Percentiles rank a stretch among this genome's conserved stretches.
Conservation (phyloP, 1,140 invertebrate species). For the Lethrus apterus region DNA sequence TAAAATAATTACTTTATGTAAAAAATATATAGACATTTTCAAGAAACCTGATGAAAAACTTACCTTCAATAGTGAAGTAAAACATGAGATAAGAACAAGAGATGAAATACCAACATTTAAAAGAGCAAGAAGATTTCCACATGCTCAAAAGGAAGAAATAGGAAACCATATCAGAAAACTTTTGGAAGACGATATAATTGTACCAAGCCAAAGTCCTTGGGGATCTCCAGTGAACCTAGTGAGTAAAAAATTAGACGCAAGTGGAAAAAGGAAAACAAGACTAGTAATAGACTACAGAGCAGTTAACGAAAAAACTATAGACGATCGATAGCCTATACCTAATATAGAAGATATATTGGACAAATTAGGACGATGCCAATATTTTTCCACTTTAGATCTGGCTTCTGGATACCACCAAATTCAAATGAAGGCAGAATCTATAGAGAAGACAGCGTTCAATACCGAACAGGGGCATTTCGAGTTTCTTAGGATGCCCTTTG, state of each 20-base stretch:
- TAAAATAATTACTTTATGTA: no score
- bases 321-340: conserved; percentile 45
- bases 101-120: conserved; percentile 5
- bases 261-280: conserved; percentile 32
- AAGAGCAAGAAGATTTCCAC: background rate
- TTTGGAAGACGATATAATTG: background rate
- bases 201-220: conserved; percentile 7
- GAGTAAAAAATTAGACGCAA: conserved; percentile 15
- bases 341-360: conserved; percentile 29
- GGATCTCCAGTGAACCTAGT: conserved; percentile 10
- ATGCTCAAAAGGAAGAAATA: background rate
- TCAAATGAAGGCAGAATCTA: background rate
- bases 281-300: conserved; percentile 35
- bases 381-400: conserved; percentile 8
- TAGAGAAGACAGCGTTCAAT: background rate
- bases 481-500: conserved; percentile 7
- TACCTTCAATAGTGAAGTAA: background rate
- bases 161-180: background rate
- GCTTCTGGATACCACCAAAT: conserved; percentile 8
- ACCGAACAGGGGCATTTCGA: background rate
- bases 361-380: conserved; percentile 1
- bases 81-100: conserved; percentile 7
- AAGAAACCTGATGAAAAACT: background rate
- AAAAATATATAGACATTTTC: conserved; percentile 3
- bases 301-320: conserved; percentile 35